Evolutionary conservation across 2,797 vertebrate genomes (phyloP), one percentile per base, ranked within the genome.

Genomic region (Melanotaenia maccullochi): DNA sequence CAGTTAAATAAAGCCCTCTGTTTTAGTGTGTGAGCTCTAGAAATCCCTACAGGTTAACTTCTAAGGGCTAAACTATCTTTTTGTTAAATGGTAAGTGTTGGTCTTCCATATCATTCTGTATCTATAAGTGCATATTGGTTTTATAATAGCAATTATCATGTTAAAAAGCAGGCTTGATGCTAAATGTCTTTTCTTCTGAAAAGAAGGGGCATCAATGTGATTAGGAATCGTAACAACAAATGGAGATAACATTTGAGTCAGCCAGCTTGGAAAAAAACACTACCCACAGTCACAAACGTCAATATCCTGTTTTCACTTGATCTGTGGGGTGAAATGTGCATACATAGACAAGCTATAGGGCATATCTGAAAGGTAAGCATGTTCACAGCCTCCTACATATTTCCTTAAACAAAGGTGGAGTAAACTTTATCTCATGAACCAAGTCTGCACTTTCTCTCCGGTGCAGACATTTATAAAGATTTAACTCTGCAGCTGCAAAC

Each of bases 1-100:
- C 5, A 8, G 3, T 65, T 76, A 65, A 82, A 73, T 73, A 38
- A 80, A 84, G 58, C 22, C 36, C n/a, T 47, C 3, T 14, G 35
- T 28, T 81, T 77, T 30, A 68, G 36, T 4, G 25, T 36, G 9
- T 55, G 36, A 74, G 67, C 72, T 74, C 66, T 13, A 33, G 24
- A 71, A 55, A 56, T 69, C 25, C 35, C 42, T 5, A 24, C 32
- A 61, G 70, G 60, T 79, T 60, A 79, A 14, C 36, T 20, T 58
- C n/a, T 55, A 8, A 6, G 61, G 65, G 57, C 33, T 22, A 52
- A n/a, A 13, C 22, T 13, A n/a, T 74, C 56, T 74, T 33, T 51
- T 75, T 66, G 40, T 74, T 71, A 71, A 79, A 61, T 64, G 18
- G 67, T 75, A 14, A 24, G 56, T 25, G 20, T 30, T 30, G 18